Evolutionary conservation across 2,888 invertebrate species (phyloP).

Genomic region (Trilocha varians): DNA sequence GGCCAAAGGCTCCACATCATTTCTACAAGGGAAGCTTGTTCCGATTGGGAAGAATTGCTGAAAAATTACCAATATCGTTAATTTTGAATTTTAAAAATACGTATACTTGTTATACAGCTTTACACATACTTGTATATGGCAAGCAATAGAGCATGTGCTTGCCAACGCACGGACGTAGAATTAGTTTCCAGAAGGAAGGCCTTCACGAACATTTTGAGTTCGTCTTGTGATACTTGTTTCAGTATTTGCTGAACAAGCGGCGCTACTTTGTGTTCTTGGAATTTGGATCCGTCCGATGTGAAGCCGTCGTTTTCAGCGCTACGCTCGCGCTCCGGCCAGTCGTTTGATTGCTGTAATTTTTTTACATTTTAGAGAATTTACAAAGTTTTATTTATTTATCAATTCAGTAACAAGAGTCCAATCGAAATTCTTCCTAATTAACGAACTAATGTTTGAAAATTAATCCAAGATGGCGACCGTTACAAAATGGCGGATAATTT

Average conservation of each 20-base stretch:
- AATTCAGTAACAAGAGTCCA: too few relatives aligned
- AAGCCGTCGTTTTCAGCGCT: constrained; percentile 63
- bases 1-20: constrained; percentile 95
- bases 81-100: background rate
- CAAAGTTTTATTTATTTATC: too few relatives aligned
- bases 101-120: background rate
- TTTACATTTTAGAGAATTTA: too few relatives aligned
- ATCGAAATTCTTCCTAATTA: too few relatives aligned
- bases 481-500: too few relatives aligned
- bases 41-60: constrained; percentile 82
- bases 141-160: constrained; percentile 89
- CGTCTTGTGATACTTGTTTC: constrained; percentile 72
- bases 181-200: constrained; percentile 95
- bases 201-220: constrained; percentile 84
- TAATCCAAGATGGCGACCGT: too few relatives aligned
- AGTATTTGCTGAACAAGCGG: constrained; percentile 60
- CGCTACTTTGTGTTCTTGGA: constrained; percentile 62
- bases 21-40: constrained; percentile 86
- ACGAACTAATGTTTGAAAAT: too few relatives aligned
- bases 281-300: constrained; percentile 59
- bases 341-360: constrained; percentile 34
- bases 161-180: constrained; percentile 94
- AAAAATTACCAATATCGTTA: constrained; percentile 8
- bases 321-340: constrained; percentile 59
- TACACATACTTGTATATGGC: constrained; percentile 83